Percentiles rank a stretch among this genome's conserved stretches.
Evolutionary conservation across 1,140 invertebrate species (phyloP).

Genomic region (Camponotus floridanus): DNA sequence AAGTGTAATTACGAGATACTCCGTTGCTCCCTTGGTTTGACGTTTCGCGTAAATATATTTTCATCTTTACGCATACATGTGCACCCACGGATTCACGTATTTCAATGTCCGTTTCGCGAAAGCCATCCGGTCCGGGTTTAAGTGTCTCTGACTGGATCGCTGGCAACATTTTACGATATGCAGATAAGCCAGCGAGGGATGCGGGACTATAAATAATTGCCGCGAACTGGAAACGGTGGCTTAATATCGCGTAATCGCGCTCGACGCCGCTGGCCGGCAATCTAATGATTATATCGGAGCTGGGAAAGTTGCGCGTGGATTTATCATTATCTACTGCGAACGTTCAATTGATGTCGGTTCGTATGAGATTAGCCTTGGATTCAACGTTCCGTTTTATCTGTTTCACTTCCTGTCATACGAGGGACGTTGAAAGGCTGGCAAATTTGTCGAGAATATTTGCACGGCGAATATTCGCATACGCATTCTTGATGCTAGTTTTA

Average conservation of each 20-base stretch:
- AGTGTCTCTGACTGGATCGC: slow-evolving; percentile 23
- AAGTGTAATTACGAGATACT: background rate
- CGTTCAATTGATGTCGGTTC: slow-evolving; percentile 26
- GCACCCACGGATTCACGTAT: background rate
- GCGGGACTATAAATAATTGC: slow-evolving; percentile 58
- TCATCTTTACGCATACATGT: background rate
- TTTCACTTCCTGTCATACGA: slow-evolving; percentile 34
- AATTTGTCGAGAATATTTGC: slow-evolving; percentile 7
- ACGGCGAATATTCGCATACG: background rate
- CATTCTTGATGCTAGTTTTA: background rate
- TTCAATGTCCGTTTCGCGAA: slow-evolving; percentile 46
- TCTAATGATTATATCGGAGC: slow-evolving; percentile 37
- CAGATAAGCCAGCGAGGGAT: slow-evolving; percentile 45
- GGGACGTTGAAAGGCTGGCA: background rate
- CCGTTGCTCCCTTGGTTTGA: background rate
- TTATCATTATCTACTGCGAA: slow-evolving; percentile 39
- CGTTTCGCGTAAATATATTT: background rate
- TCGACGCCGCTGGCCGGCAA: slow-evolving; percentile 24
- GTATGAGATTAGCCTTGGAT: slow-evolving; percentile 18
- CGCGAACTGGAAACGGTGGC: slow-evolving; percentile 54
- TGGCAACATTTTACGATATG: slow-evolving; percentile 48
- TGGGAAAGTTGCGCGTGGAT: slow-evolving; percentile 33
- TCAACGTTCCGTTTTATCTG: slow-evolving; percentile 42
- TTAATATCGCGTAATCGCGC: slow-evolving; percentile 55
- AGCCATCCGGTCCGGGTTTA: slow-evolving; percentile 27